Percentiles rank a stretch among this genome's conserved stretches.
Evolutionary conservation across 2,888 invertebrate genomes (phyloP).

Genomic region (Agriopis leucophaearia): DNA sequence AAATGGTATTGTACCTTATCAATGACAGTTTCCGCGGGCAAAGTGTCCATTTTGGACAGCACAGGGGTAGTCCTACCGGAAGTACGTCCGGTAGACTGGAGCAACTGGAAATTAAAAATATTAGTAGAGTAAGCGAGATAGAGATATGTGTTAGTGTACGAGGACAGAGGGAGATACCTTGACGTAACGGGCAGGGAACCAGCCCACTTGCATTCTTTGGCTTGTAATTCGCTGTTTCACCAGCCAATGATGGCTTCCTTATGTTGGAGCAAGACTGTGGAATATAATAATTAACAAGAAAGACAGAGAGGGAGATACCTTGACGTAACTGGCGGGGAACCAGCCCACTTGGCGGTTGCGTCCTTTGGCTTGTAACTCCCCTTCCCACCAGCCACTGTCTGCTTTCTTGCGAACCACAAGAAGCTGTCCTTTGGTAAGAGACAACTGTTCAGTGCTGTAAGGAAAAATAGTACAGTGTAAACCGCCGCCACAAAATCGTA

Average conservation of each 20-base stretch:
- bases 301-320: constrained; percentile 74
- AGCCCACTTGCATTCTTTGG: constrained; percentile 96
- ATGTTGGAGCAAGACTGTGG: constrained; percentile 65
- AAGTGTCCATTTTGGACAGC: constrained; percentile 88
- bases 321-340: constrained; percentile 99
- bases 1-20: constrained; percentile 69
- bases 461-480: not conserved
- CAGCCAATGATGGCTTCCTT: constrained; percentile 99
- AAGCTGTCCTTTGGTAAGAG: constrained; percentile 95
- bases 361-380: constrained; percentile 97
- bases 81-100: constrained; percentile 89
- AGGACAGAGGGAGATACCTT: constrained; percentile 83
- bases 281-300: not conserved
- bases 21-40: constrained; percentile 78
- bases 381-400: constrained; percentile 99
- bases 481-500: no score
- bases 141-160: not conserved
- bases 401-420: constrained; percentile 99
- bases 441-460: constrained; percentile 94
- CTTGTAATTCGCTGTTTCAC: constrained; percentile 99
- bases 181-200: constrained; percentile 99
- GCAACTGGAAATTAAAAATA: constrained; percentile 58
- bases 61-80: constrained; percentile 92
- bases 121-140: not conserved
- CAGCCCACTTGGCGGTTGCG: constrained; percentile 97